A percentile compares a stretch with the other conserved stretches of the same genome.
These are phyloP conservation scores for Crematogaster levior DNA, from an alignment of 2,888 invertebrate genomes.

Conservation along the genomic window DNA sequence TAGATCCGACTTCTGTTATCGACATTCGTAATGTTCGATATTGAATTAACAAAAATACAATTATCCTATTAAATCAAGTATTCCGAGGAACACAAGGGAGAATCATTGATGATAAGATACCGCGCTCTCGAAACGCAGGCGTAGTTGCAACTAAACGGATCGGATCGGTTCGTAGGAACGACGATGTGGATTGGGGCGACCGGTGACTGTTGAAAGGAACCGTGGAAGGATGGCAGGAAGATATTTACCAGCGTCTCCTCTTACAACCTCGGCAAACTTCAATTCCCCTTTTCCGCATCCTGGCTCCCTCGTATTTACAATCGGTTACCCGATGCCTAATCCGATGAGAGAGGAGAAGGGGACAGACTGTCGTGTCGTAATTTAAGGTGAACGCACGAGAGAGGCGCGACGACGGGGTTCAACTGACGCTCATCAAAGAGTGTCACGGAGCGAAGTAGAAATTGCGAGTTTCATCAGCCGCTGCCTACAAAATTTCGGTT, in stretches of 20 bases:
- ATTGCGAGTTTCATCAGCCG: conserved; percentile 27
- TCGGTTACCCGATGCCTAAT: conserved; percentile 79
- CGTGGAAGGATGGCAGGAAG: conserved; percentile 66
- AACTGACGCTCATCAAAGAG: conserved; percentile 23
- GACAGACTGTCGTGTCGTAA: conserved; percentile 64
- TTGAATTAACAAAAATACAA: conserved; percentile 14
- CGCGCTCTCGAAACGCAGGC: conserved; percentile 28
- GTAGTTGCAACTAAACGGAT: conserved; percentile 54
- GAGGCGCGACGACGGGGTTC: conserved; percentile 15
- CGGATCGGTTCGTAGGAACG: conserved; percentile 60
- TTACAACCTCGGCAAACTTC: conserved; percentile 79
- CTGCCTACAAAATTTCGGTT: conserved; percentile 13
- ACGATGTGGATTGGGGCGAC: conserved; percentile 55
- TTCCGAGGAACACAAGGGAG: not conserved
- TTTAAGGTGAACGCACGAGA: conserved; percentile 61
- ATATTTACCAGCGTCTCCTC: conserved; percentile 79
- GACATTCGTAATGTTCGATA: conserved; percentile 4
- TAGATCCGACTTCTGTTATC: not conserved
- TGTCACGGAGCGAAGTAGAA: conserved; percentile 32
- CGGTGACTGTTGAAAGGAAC: conserved; percentile 38
- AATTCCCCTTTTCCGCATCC: conserved; percentile 73
- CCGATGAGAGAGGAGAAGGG: conserved; percentile 66
- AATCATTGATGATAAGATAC: conserved; percentile 27
- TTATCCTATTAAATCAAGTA: conserved; percentile 4
- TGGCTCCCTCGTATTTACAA: conserved; percentile 76